Evolutionary conservation across 2,888 invertebrate genomes (phyloP), one percentile per base, ranked within the genome.

Genomic region (Meandrusa payeni): DNA sequence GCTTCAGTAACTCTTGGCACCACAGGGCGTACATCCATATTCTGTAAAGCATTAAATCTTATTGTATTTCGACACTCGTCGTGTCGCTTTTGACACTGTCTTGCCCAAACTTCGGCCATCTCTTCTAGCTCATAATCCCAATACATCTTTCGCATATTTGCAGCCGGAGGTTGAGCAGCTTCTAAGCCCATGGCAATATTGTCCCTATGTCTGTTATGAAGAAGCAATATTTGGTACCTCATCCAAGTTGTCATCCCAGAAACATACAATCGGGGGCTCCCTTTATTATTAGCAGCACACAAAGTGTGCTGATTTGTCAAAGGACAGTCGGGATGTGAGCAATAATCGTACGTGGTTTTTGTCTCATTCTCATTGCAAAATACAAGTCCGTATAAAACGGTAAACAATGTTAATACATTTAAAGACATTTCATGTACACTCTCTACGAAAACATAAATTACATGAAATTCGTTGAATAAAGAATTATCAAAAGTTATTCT

Each of bases 111-210:
- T 22, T 87, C 85, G 0, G 88, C 88, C 72, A 73, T 77, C 12
- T 69, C 58, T 46, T 88, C 88, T 0, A 89, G 64, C 50, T 89
- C 88, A 43, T 76, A 74, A 43, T 89, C 88, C 88, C 88, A 88
- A 48, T 86, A 88, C 76, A 89, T 71, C 55, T 88, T 86, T 3
- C 85, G 76, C 88, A 89, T 88, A 50, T 88, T 88, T 1, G 79
- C 63, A 1, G 88, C 88, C 1, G 82, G 71, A 1, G 89, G 88
- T 52, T 88, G 88, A 0, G 82, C 85, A 0, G 83, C 72, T 47
- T 88, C 81, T 15, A 82, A 57, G 0, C 88, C 88, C 76, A 80
- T 71, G 0, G 88, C 88, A 26, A 89, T 75, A 46, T 79, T 79
- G 49, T 88, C 85, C 37, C 89, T 69, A 36, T 88, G 76, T 23